phyloP scores from a whole-genome alignment of 2,888 invertebrate species.

The Drosophila parthenogenetica region DNA sequence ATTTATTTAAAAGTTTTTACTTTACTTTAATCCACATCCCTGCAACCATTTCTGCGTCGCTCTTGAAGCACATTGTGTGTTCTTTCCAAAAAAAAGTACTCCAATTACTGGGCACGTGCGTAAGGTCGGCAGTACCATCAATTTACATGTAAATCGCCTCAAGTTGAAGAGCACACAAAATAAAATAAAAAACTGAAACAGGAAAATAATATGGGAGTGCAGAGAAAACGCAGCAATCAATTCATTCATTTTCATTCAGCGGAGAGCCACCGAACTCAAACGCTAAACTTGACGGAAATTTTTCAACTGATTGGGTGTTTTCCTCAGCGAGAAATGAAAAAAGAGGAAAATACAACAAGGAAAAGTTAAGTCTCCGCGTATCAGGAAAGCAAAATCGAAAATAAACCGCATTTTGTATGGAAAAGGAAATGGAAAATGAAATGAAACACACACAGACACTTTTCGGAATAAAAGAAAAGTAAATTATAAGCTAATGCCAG shows the following conservation, averaged over 20 bases:
- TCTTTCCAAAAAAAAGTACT: conserved; percentile 36
- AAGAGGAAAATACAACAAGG: conserved; percentile 19
- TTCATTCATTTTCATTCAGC: conserved; percentile 54
- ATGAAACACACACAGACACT: conserved; percentile 5
- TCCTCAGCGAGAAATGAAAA: conserved; percentile 10
- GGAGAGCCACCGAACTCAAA: conserved; percentile 27
- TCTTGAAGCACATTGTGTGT: conserved; percentile 1
- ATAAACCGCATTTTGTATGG: conserved; percentile 51
- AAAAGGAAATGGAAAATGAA: conserved; percentile 23
- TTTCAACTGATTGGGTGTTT: conserved; percentile 53
- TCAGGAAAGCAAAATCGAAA: conserved; percentile 45
- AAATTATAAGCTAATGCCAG: conserved; percentile 44
- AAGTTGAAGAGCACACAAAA: conserved; percentile 15
- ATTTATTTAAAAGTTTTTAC: conserved; percentile 42
- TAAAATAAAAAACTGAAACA: conserved; percentile 27
- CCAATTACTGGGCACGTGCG: conserved; percentile 67
- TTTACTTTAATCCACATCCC: conserved; percentile 15
- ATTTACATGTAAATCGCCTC: conserved; percentile 68
- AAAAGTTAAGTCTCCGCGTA: conserved; percentile 31
- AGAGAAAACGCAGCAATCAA: conserved; percentile 56
- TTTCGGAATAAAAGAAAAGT: conserved; percentile 6
- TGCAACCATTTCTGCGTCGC: too few species aligned
- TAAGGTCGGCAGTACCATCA: conserved; percentile 55
- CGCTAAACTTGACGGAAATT: conserved; percentile 36
- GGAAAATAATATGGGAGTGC: conserved; percentile 26